phyloP scores from a whole-genome alignment of 2,888 invertebrate genomes.

The Amblyjoppa proteus region DNA sequence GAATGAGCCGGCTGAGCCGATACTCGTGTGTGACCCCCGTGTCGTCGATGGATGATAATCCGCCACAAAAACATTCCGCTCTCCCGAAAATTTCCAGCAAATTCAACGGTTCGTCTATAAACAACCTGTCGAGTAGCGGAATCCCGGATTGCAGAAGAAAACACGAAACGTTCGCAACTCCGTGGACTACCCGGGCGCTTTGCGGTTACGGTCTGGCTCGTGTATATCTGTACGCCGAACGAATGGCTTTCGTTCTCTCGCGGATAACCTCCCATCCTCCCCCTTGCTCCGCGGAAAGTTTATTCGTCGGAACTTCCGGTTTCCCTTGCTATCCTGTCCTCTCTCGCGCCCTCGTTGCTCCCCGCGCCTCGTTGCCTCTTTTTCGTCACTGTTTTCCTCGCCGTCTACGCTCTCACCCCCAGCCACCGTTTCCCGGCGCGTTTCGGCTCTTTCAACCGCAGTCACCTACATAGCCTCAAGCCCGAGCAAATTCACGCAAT shows the following conservation, averaged over 20 bases:
- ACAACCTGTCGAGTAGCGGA: constrained; percentile 26
- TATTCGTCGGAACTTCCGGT: constrained; percentile 38
- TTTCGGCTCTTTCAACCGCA: constrained; percentile 20
- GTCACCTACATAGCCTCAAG: not conserved
- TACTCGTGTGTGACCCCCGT: not conserved
- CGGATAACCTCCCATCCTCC: not conserved
- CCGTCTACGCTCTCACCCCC: not conserved
- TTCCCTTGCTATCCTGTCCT: constrained; percentile 25
- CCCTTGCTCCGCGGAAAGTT: constrained; percentile 30
- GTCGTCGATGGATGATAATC: not conserved
- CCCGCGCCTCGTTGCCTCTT: not conserved
- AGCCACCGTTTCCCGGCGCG: not conserved
- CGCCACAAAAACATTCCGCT: constrained; percentile 7
- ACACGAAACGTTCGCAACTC: constrained; percentile 20
- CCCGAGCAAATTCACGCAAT: not conserved
- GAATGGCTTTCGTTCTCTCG: constrained; percentile 43
- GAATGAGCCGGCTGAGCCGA: not conserved
- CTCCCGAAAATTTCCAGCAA: constrained; percentile 12
- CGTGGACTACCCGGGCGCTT: not conserved
- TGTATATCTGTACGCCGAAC: constrained; percentile 26
- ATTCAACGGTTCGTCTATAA: constrained; percentile 16
- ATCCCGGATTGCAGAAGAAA: constrained; percentile 1
- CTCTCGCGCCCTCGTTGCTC: not conserved
- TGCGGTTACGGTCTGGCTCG: not conserved
- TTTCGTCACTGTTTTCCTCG: not conserved